Evolutionary conservation across 2,797 vertebrate species (phyloP).

Genomic region (Takifugu ocellatus): DNA sequence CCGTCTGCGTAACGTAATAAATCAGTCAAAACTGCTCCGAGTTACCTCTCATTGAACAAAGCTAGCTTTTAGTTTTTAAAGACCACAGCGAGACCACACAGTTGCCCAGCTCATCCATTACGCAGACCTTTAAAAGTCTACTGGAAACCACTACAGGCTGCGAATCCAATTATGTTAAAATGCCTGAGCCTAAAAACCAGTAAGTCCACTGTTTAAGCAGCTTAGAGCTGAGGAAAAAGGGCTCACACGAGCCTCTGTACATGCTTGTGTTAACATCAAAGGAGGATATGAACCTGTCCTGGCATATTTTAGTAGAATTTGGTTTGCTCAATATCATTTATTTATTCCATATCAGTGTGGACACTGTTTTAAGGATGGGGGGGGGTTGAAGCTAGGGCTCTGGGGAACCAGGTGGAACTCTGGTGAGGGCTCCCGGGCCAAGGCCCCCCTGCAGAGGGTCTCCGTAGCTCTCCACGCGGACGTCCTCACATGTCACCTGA

Average conservation of each 20-base stretch:
- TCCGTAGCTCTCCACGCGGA: neutral
- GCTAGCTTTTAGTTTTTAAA: constrained; percentile 37
- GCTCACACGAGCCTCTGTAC: too few species aligned
- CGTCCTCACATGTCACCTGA: neutral
- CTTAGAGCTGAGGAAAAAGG: too few species aligned
- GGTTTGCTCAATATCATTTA: neutral
- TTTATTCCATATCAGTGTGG: too few species aligned
- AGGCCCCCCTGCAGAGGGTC: too few species aligned
- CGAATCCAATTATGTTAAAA: constrained; percentile 9
- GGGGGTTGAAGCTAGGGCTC: too few species aligned
- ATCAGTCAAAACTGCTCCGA: constrained; percentile 28
- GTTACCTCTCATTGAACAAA: constrained; percentile 15
- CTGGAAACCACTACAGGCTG: constrained; percentile 1
- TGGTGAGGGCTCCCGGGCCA: too few species aligned
- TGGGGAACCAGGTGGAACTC: too few species aligned
- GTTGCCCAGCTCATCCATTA: constrained; percentile 26
- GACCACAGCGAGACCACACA: constrained; percentile 21
- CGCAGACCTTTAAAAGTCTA: constrained; percentile 23
- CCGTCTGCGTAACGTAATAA: constrained; percentile 34
- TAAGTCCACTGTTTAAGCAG: too few species aligned
- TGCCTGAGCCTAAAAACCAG: constrained; percentile 1
- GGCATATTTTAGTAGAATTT: neutral
- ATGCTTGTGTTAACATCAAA: too few species aligned
- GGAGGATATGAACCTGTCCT: neutral
- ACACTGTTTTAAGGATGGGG: too few species aligned